Evolutionary conservation across 2,113 vertebrate species (phyloP), one percentile per base, ranked within the genome.

Genomic region (Hyla sarda): DNA sequence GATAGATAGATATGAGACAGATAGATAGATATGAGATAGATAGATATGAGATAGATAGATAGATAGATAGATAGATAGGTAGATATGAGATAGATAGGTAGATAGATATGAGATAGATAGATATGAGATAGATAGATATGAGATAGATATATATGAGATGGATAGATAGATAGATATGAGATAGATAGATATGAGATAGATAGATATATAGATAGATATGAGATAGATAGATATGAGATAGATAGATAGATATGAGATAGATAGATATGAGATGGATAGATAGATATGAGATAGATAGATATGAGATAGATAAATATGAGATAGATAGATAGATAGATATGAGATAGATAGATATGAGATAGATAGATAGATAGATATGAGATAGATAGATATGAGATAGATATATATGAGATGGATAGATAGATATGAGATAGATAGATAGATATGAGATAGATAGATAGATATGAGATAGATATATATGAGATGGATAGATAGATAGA

Each of bases 261-360:
- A 62, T 62, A 25, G 58, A 62, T 62, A 25, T n/a, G n/a, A n/a
- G n/a, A n/a, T n/a, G n/a, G 58, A 62, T 62, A 62, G 58, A 62
- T 58, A 41, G 41, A 41, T 41, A 41, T 23, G 23, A 58, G 54
- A 58, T 58, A 58, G 52, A 54, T 54, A 62, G 56, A 62, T 62
- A 25, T 23, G n/a, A n/a, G n/a, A n/a, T n/a, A n/a, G n/a, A n/a
- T n/a, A n/a, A n/a, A n/a, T n/a, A n/a, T n/a, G n/a, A n/a, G n/a
- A 62, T 62, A 25, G 58, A 62, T 62, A 62, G 58, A 62, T 58
- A 41, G 41, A 41, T 41, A 41, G n/a, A n/a, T n/a, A n/a, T n/a
- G n/a, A n/a, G n/a, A 58, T 58, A 58, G 54, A 58, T 58, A 58
- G 52, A 54, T 54, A n/a, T n/a, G n/a, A 62, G 56, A 62, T 62